Conservation (phyloP, 2,113 vertebrate species). For the Ptilorrhoa leucosticta region DNA sequence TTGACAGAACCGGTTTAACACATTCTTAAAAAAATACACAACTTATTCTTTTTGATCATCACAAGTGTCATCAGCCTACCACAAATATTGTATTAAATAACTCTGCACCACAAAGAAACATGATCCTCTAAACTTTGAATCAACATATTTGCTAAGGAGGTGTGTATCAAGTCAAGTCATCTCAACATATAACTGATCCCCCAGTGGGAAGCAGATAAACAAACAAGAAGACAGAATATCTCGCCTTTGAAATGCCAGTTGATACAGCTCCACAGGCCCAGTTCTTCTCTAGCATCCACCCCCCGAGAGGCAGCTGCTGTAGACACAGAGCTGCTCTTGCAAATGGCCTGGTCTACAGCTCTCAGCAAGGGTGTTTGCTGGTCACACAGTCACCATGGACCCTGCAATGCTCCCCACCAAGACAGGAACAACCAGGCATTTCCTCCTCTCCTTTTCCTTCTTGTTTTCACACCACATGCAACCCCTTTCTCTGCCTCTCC, state of each 20-base stretch:
- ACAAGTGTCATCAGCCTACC: constrained; percentile 4
- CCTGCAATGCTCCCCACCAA: neutral
- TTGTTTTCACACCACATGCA: neutral
- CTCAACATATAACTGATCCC: neutral
- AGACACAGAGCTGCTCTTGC: neutral
- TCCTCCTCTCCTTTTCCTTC: neutral
- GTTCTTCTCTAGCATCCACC: neutral
- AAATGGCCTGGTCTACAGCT: neutral
- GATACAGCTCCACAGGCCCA: neutral
- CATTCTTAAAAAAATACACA: constrained; percentile 2
- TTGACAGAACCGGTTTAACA: constrained; percentile 55
- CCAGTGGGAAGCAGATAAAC: neutral
- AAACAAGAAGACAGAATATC: neutral
- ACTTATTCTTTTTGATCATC: constrained; percentile 37
- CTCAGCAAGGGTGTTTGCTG: neutral
- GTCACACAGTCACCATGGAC: neutral
- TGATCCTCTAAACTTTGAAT: neutral
- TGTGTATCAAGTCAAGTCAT: neutral
- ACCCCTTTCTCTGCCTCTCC: neutral
- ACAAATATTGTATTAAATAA: constrained; percentile 14
- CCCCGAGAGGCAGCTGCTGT: neutral
- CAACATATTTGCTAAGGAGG: neutral
- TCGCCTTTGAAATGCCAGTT: neutral
- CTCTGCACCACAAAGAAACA: constrained; percentile 35
- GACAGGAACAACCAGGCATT: neutral